phyloP scores from a whole-genome alignment of 2,113 vertebrate species.

The Drymodes brunneopygia region DNA sequence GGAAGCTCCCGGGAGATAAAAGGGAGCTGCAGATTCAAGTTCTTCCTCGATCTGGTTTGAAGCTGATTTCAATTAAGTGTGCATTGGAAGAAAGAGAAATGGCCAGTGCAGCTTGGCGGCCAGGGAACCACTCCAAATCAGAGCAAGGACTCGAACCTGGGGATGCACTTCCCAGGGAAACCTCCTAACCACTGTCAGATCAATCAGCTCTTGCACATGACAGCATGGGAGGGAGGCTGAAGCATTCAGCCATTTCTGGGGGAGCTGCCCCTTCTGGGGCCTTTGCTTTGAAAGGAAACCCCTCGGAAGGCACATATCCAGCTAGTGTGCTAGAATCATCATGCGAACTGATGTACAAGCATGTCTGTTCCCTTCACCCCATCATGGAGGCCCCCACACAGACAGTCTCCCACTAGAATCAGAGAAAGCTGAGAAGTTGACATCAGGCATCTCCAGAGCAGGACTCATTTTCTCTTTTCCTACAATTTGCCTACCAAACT shows the following conservation, averaged over 20 bases:
- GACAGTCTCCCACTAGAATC: background rate
- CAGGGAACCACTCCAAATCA: slow-evolving; percentile 20
- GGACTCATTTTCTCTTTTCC: background rate
- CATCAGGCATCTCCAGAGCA: background rate
- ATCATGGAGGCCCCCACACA: background rate
- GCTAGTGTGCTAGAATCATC: background rate
- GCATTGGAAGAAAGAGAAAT: background rate
- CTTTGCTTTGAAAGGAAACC: background rate
- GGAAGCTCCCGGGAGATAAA: slow-evolving; percentile 38
- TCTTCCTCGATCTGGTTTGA: background rate
- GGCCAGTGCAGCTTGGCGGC: background rate
- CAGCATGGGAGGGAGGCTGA: background rate
- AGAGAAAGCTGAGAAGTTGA: background rate
- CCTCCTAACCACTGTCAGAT: background rate
- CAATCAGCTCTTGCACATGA: background rate
- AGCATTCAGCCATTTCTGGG: background rate
- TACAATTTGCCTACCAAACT: background rate
- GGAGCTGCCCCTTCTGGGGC: background rate
- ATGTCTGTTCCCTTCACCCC: background rate
- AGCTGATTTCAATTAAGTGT: slow-evolving; percentile 51
- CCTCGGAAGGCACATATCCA: background rate
- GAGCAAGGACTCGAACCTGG: background rate
- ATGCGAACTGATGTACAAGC: background rate
- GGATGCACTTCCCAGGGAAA: background rate
- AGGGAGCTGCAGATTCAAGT: slow-evolving; percentile 5